Evolutionary conservation across 1,140 invertebrate species (phyloP), one percentile per base, ranked within the genome.

Genomic region (Nylanderia fulva): DNA sequence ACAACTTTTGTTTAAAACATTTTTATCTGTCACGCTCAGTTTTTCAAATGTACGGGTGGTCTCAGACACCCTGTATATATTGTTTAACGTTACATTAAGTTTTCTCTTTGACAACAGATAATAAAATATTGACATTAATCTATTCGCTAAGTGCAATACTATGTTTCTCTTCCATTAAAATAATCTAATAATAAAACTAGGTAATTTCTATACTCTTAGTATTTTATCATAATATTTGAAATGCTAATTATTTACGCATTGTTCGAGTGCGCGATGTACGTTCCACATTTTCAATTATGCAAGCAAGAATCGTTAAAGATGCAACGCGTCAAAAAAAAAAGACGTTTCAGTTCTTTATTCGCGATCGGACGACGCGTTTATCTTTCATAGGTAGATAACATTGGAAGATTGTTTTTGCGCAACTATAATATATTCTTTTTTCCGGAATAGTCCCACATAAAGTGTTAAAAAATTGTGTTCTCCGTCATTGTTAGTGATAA

Each of bases 161-260:
- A 29, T 60, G 7, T 9, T 52, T 71, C n/a, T 21, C n/a, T 21
- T 21, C 2, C 52, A 1, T 52, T 18, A n/a, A 1, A 4, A 54
- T 15, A 33, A 36, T 45, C 15, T 76, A 48, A 48, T 48, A 48
- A 48, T 48, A 45, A 42, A 1, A 60, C 13, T 61, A 63, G n/a
- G 7, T n/a, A 45, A 15, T 5, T 63, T 61, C 15, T 52, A n/a
- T n/a, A 56, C n/a, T 8, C 15, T 1, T 45, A 5, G 8, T 42
- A n/a, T 13, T 56, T 42, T 61, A 42, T 13, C n/a, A 36, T 45
- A 11, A 21, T 11, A 77, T 77, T 33, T 63, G 11, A 63, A 77
- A 77, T 63, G 9, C 74, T 77, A 64, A 77, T 45, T 2, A 0
- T 8, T 64, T 63, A 64, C n/a, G 11, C 29, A 77, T 45, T 11